These are phyloP conservation scores for Chloropsis cyanopogon DNA, from an alignment of 2,113 vertebrate genomes.

Conservation along the genomic window DNA sequence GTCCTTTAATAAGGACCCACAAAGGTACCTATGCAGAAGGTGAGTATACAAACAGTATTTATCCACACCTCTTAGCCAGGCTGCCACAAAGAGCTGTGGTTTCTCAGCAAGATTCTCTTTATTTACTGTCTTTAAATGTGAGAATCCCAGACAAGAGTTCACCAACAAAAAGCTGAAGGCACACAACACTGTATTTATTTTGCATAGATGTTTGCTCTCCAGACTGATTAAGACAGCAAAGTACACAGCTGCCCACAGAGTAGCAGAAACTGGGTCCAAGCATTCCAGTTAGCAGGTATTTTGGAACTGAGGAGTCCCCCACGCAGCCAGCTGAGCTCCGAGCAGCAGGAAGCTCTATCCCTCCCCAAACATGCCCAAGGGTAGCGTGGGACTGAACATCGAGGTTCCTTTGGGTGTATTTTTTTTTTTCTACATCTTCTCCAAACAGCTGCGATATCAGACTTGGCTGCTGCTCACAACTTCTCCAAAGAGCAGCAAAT, in stretches of 20 bases:
- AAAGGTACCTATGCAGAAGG: not conserved
- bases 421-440: not conserved
- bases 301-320: not conserved
- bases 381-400: rapidly evolving
- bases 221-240: not conserved
- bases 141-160: not conserved
- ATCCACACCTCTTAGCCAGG: not conserved
- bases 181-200: not conserved
- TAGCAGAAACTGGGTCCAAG: not conserved
- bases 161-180: not conserved
- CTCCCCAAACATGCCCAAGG: rapidly evolving
- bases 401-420: not conserved
- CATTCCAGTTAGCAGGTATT: not conserved
- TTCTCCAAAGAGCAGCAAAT: not conserved
- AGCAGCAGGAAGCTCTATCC: not conserved
- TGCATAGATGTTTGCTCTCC: not conserved
- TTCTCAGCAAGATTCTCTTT: not conserved
- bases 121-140: not conserved
- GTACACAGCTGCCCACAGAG: not conserved
- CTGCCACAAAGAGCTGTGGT: not conserved
- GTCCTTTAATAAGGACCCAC: not conserved
- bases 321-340: not conserved
- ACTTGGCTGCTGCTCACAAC: not conserved
- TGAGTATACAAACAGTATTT: not conserved
- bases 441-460: not conserved